phyloP scores from a whole-genome alignment of 2,888 invertebrate species.

The Drosophila subsilvestris region DNA sequence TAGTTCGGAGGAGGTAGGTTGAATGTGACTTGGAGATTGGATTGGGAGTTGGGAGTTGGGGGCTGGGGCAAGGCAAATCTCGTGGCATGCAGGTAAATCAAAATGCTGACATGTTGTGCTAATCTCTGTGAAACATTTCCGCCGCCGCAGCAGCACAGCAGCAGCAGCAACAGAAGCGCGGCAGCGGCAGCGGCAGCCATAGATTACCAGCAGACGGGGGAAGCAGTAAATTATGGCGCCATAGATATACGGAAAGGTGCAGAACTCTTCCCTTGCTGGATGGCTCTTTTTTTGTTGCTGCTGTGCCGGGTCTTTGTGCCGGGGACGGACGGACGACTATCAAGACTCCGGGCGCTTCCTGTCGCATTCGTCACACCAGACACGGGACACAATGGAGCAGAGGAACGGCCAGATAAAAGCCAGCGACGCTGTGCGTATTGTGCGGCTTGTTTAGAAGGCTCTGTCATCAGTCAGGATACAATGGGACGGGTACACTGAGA shows the following conservation, averaged over 20 bases:
- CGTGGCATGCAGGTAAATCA: constrained; percentile 55
- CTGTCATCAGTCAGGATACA: constrained; percentile 55
- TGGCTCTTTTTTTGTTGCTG: constrained; percentile 4
- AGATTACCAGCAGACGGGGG: constrained; percentile 50
- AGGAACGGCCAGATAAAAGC: constrained; percentile 60
- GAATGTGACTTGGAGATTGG: too few species aligned
- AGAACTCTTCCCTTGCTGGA: constrained; percentile 30
- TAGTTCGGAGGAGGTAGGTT: neutral
- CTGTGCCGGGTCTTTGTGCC: constrained; percentile 26
- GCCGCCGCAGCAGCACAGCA: constrained; percentile 31
- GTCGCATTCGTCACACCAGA: constrained; percentile 70
- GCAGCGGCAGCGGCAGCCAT: constrained; percentile 32
- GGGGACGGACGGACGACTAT: constrained; percentile 36
- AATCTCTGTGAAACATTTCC: constrained; percentile 75
- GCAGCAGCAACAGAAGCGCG: neutral
- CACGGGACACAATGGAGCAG: constrained; percentile 59
- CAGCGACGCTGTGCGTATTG: constrained; percentile 64
- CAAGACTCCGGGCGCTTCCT: constrained; percentile 68
- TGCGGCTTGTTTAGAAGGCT: constrained; percentile 64
- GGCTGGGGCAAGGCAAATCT: constrained; percentile 1
- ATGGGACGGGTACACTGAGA: constrained; percentile 25
- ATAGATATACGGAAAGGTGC: constrained; percentile 42
- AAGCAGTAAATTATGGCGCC: constrained; percentile 66
- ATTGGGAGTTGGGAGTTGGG: neutral
- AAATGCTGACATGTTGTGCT: constrained; percentile 60